Percentiles rank a stretch among this genome's conserved stretches.
These are phyloP conservation scores for Heliconius ethilla DNA, from an alignment of 2,888 invertebrate genomes.

Conservation along the genomic window DNA sequence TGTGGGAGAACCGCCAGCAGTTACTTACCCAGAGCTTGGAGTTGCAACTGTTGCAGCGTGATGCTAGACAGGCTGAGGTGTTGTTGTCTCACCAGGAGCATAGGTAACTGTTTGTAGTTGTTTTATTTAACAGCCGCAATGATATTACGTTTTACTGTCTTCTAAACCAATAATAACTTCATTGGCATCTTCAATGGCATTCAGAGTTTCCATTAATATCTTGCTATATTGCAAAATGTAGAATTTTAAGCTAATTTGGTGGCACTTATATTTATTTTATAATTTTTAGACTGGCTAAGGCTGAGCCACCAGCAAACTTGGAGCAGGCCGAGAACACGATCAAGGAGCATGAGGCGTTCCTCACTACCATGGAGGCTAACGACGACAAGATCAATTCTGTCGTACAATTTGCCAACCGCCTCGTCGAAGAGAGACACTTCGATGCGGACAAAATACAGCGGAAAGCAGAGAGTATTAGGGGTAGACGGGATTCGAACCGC, in stretches of 20 bases:
- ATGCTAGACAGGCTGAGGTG: conserved; percentile 98
- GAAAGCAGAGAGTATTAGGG: conserved; percentile 96
- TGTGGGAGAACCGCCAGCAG: conserved; percentile 99
- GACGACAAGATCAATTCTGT: conserved; percentile 99
- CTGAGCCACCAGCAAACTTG: conserved; percentile 95
- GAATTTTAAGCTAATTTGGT: neutral
- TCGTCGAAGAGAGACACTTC: conserved; percentile 96
- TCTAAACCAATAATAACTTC: no score
- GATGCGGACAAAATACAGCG: conserved; percentile 98
- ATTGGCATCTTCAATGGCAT: neutral
- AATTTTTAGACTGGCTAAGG: conserved; percentile 88
- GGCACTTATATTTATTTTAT: neutral
- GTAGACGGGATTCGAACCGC: conserved; percentile 93
- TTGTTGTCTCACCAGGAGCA: conserved; percentile 99
- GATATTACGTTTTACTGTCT: no score
- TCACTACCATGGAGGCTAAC: conserved; percentile 99
- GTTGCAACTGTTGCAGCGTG: conserved; percentile 96
- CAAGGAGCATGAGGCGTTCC: conserved; percentile 98
- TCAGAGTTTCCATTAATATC: no score
- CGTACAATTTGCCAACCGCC: conserved; percentile 94
- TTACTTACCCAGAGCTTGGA: conserved; percentile 96
- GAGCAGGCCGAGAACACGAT: conserved; percentile 99
- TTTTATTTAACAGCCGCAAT: neutral
- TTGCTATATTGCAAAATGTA: no score
- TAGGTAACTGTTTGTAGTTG: conserved; percentile 69